phyloP scores from a whole-genome alignment of 2,113 vertebrate genomes.

The Sinocyclocheilus anophthalmus region DNA sequence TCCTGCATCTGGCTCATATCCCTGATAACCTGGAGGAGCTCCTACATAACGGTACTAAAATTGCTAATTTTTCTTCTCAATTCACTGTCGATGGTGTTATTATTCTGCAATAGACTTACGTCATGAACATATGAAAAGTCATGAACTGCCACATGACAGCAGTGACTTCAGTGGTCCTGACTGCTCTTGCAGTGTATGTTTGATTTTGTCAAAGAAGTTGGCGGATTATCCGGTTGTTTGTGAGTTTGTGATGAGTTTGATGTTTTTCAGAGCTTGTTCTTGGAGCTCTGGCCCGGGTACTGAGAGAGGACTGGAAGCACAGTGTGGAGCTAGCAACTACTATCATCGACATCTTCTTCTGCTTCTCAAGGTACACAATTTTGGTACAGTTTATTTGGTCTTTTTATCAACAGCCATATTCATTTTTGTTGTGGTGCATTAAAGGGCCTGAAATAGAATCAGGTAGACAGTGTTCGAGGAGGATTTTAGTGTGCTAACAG shows the following conservation, averaged over 20 bases:
- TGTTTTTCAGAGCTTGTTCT: constrained; percentile 71
- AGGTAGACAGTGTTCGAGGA: background rate
- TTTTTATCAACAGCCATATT: background rate
- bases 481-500: background rate
- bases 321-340: constrained; percentile 91
- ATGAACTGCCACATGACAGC: background rate
- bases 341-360: constrained; percentile 92
- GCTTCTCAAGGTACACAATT: constrained; percentile 85
- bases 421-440: background rate
- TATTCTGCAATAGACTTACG: background rate
- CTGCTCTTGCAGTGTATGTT: background rate
- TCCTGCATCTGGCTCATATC: constrained; percentile 89
- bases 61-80: background rate
- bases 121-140: background rate
- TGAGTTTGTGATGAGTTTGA: background rate
- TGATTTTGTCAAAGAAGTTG: background rate
- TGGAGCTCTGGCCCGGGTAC: constrained; percentile 86
- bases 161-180: background rate
- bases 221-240: background rate
- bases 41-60: constrained; percentile 80
- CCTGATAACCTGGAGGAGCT: constrained; percentile 92
- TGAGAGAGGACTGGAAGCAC: constrained; percentile 94
- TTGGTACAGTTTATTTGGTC: background rate
- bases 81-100: background rate
- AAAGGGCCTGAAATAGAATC: background rate